A percentile compares a stretch with the other conserved stretches of the same genome.
These are phyloP conservation scores for Ephydatia muelleri DNA, from an alignment of 37 sponge, comb jelly and placozoan species.

Conservation along the genomic window DNA sequence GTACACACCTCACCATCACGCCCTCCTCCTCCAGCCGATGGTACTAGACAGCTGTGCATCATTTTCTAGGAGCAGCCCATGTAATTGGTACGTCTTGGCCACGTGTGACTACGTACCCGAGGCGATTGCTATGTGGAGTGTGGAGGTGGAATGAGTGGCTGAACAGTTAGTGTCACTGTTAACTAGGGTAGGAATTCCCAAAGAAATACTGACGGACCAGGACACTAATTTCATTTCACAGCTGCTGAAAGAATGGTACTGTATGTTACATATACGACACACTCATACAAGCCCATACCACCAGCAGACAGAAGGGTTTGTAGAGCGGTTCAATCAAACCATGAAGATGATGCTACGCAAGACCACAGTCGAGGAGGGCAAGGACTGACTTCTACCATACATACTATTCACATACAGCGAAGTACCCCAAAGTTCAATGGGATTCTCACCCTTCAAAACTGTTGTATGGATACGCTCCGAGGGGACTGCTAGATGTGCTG, in stretches of 20 bases:
- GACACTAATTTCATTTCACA: constrained; percentile 22
- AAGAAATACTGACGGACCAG: constrained; percentile 35
- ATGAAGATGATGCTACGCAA: constrained; percentile 30
- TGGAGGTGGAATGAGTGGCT: constrained; percentile 20
- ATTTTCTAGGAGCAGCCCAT: constrained; percentile 13
- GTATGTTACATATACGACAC: constrained; percentile 1
- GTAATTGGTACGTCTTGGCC: constrained; percentile 17
- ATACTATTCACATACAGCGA: constrained; percentile 23
- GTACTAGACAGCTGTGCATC: constrained; percentile 16
- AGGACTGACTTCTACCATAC: constrained; percentile 12
- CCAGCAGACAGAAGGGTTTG: constrained; percentile 38
- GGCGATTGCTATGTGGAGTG: constrained; percentile 10
- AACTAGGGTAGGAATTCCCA: constrained; percentile 19
- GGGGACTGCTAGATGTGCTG: constrained; percentile 28
- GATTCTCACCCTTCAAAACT: constrained; percentile 36
- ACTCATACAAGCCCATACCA: constrained; percentile 28
- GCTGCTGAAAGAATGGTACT: constrained; percentile 6
- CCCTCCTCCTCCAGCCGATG: no score
- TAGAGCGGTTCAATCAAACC: constrained; percentile 35
- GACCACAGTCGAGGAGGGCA: background rate
- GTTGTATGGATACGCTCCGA: constrained; percentile 7
- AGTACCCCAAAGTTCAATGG: constrained; percentile 20
- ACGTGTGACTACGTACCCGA: constrained; percentile 29
- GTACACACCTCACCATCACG: no score
- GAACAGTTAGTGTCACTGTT: constrained; percentile 21